Base-by-base conservation (phyloP, 1,140 invertebrate species). In the Macrobrachium nipponense region DNA sequence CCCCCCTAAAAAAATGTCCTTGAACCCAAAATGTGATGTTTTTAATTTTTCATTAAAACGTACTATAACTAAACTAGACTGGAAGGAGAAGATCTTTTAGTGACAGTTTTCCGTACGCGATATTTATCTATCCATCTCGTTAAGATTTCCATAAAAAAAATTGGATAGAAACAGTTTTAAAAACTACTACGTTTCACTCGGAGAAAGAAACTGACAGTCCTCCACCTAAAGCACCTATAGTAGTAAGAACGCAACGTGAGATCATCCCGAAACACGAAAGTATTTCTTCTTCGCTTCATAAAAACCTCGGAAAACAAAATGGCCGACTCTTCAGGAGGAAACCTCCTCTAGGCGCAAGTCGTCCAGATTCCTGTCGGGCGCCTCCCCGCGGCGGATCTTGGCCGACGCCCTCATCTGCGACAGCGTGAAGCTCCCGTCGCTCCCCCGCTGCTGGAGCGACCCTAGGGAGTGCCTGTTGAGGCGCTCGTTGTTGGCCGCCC, bases 321-420 rank as follows among this genome's bases (percentile, higher is more conserved):
- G 27, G 27, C 27, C 58, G 44, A 61, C 7, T 60, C 20, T 17
- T 27, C 76, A 83, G 0, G 81, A 51, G 18, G 70, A 76, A 10
- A 83, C 73, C 61, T 83, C 81, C 73, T 83, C 81, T 18, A 83
- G 27, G 27, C 43, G 44, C 11, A 83, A 61, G 60, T 83, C 81
- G 11, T 58, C 81, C 11, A 76, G 59, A 43, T 75, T 75, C 2
- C 27, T 82, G 12, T 51, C 51, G 27, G 70, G 27, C 58, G 70
- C 73, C 17, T 27, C 2, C 15, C 27, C n/a, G 7, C 20, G 27
- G 5, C 15, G 81, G 12, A 43, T 23, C 2, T 58, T 27, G 20
- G 70, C 81, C 14, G 70, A 17, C 8, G 68, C 72, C 12, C 68
- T 36, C 18, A 76, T 27, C 17, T 76, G 81, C 36, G 81, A 15